Evolutionary conservation across 2,113 vertebrate genomes (phyloP).

Genomic region (Melierax canorus): DNA sequence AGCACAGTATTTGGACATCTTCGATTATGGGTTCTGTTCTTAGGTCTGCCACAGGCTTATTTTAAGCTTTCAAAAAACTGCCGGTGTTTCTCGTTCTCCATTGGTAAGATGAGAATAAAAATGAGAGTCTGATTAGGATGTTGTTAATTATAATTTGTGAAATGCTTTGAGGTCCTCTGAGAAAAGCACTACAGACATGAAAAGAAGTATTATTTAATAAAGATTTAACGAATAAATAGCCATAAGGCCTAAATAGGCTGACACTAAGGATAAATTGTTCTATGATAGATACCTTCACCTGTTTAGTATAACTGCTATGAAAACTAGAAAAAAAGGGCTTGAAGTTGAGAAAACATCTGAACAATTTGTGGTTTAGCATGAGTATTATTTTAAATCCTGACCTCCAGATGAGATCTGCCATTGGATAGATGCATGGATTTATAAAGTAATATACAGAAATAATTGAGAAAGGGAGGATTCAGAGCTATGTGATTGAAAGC

Average conservation of each 20-base stretch:
- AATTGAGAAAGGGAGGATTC: background rate
- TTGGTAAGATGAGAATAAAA: background rate
- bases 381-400: background rate
- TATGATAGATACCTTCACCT: background rate
- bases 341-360: background rate
- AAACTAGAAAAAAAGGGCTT: background rate
- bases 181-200: background rate
- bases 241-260: background rate
- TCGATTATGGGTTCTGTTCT: background rate
- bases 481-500: background rate
- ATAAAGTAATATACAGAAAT: constrained; percentile 1
- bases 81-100: background rate
- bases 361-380: background rate
- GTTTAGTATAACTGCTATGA: background rate
- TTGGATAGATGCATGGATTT: background rate
- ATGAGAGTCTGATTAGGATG: background rate
- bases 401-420: background rate
- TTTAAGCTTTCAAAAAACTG: background rate
- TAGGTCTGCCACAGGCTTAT: background rate
- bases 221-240: background rate
- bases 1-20: background rate
- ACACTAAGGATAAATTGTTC: background rate
- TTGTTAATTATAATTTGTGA: background rate
- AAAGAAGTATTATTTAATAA: background rate
- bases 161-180: background rate